These are phyloP conservation scores for Coreius guichenoti DNA, from an alignment of 2,797 vertebrate genomes.

Conservation along the genomic window DNA sequence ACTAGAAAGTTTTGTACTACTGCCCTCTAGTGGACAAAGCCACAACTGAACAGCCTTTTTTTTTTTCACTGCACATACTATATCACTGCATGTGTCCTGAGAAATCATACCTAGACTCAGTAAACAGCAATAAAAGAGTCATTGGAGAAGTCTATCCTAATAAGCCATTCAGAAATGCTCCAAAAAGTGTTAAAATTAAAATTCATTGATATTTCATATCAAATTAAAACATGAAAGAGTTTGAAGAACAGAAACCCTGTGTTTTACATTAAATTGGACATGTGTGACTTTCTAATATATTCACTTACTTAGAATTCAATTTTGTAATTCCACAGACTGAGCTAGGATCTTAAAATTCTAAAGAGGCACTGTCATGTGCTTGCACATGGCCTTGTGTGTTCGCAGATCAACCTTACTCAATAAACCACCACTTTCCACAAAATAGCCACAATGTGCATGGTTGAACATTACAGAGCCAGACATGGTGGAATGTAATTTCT, in stretches of 20 bases:
- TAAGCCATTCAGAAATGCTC: background rate
- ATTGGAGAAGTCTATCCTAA: background rate
- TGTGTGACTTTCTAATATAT: constrained; percentile 26
- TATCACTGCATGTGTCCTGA: background rate
- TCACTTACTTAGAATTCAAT: constrained; percentile 37
- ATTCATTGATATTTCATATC: background rate
- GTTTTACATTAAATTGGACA: constrained; percentile 12
- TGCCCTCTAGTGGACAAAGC: constrained; percentile 52
- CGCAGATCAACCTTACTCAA: background rate
- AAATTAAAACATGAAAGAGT: background rate
- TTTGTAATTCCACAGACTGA: constrained; percentile 43
- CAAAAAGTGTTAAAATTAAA: background rate
- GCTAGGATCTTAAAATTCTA: background rate
- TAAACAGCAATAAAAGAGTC: background rate
- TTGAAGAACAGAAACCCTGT: background rate
- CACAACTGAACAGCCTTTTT: background rate
- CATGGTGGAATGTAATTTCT: constrained; percentile 43
- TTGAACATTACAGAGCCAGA: constrained; percentile 34
- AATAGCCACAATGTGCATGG: background rate
- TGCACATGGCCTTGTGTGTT: background rate
- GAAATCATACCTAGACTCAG: background rate
- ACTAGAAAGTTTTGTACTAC: constrained; percentile 26
- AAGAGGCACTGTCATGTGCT: background rate
- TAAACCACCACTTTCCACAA: background rate
- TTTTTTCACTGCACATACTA: background rate